phyloP scores from a whole-genome alignment of 37 sponge, comb jelly and placozoan species.

The Hormiphora californensis region DNA sequence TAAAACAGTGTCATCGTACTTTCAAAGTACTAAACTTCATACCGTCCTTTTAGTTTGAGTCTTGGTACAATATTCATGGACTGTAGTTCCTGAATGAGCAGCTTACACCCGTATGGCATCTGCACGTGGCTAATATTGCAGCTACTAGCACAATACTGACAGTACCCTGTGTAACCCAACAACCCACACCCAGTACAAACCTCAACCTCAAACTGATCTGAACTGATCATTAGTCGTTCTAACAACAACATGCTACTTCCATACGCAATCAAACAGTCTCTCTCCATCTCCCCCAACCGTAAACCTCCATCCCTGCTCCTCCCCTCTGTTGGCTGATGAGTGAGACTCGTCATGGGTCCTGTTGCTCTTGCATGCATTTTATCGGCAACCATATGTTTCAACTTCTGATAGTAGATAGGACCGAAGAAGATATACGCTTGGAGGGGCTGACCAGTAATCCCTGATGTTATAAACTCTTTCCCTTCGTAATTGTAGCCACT shows the following conservation, averaged over 20 bases:
- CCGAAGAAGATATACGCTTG: conserved; percentile 93
- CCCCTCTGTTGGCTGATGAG: conserved; percentile 98
- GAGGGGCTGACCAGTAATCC: conserved; percentile 91
- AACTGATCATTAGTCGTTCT: conserved; percentile 95
- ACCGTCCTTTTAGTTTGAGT: conserved; percentile 45
- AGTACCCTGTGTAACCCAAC: conserved; percentile 92
- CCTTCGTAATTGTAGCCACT: conserved; percentile 94
- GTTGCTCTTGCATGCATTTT: conserved; percentile 97
- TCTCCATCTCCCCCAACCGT: conserved; percentile 97
- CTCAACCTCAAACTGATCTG: conserved; percentile 92
- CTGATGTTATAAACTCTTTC: conserved; percentile 92
- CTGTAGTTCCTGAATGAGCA: conserved; percentile 94
- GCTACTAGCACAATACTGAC: conserved; percentile 86
- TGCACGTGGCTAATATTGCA: conserved; percentile 79
- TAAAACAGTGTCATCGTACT: too few relatives aligned
- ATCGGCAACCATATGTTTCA: conserved; percentile 99
- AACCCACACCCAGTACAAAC: conserved; percentile 92
- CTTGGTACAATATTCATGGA: conserved; percentile 96
- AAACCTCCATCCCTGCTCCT: conserved; percentile 87
- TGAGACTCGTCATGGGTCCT: conserved; percentile 90
- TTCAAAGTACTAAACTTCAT: conserved; percentile 44
- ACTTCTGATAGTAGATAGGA: conserved; percentile 98
- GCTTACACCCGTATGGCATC: conserved; percentile 97
- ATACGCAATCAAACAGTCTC: conserved; percentile 97
- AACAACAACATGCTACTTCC: conserved; percentile 91